Evolutionary conservation across 2,113 vertebrate species (phyloP), one percentile per base, ranked within the genome.

Genomic region (Saimiri boliviensis): DNA sequence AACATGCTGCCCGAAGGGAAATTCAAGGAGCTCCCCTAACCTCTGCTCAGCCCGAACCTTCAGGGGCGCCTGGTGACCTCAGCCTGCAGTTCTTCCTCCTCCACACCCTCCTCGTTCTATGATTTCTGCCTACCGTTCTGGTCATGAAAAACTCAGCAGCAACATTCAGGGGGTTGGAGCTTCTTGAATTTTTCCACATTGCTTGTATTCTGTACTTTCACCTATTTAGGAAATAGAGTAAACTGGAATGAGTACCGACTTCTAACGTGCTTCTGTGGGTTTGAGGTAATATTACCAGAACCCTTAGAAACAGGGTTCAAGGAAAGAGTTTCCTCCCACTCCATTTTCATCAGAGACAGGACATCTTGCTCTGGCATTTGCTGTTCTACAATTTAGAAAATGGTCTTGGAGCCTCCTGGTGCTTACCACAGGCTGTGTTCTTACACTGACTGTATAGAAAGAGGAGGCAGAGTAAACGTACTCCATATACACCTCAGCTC

Each of bases 301-400:
- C n/a, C 70, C 37, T 80, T 73, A 82, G 63, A 66, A 85, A 63
- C 25, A 42, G 58, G 40, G 49, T 86, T 79, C 19, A 45, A 60
- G 35, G 58, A 35, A 81, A 80, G 71, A 70, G 14, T 83, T 83
- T 86, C 40, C 37, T 68, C 80, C 45, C 95, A n/a, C 4, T 40
- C 27, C 35, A n/a, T 54, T 58, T 68, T 68, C 60, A 56, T 66
- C 85, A 86, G 45, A 30, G 66, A 66, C 17, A 42, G 23, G 6
- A 35, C 45, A 12, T 58, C 52, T 30, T 37, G 17, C 42, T 80
- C 70, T 79, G 77, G 10, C 1, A 30, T 87, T 68, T 76, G 56
- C 32, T 89, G 17, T 82, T 92, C 71, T 82, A 35, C 76, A 42
- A 8, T 86, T 86, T 60, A 87, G 54, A 94, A 86, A 56, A 76